These are phyloP conservation scores for Scaeva pyrastri DNA, from an alignment of 2,888 invertebrate genomes.

Conservation along the genomic window DNA sequence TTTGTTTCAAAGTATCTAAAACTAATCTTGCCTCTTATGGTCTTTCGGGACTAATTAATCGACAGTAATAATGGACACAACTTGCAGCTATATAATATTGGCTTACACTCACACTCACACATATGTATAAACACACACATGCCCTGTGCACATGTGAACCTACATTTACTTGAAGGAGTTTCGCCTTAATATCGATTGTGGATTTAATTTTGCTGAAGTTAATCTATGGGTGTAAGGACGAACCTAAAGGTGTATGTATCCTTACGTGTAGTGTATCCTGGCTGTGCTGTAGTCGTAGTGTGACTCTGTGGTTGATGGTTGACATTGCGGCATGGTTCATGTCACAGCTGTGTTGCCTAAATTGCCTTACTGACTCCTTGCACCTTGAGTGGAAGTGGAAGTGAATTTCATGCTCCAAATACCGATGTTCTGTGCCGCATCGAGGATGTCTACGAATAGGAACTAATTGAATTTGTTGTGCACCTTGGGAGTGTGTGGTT, in stretches of 20 bases:
- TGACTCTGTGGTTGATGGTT: slow-evolving; percentile 34
- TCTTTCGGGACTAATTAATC: slow-evolving; percentile 68
- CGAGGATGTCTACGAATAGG: slow-evolving; percentile 19
- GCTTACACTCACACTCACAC: too few relatives aligned
- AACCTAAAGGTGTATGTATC: neutral
- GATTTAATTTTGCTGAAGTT: slow-evolving; percentile 18
- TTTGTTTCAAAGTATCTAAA: slow-evolving; percentile 46
- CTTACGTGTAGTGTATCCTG: neutral
- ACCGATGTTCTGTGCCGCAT: slow-evolving; percentile 31
- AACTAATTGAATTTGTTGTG: slow-evolving; percentile 68
- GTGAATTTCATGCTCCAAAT: slow-evolving; percentile 67
- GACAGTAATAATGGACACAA: slow-evolving; percentile 45
- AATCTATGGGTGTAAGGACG: slow-evolving; percentile 2
- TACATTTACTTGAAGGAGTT: neutral
- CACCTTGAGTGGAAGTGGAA: slow-evolving; percentile 57
- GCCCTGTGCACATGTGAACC: neutral
- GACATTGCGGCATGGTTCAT: slow-evolving; percentile 32
- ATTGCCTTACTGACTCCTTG: slow-evolving; percentile 54
- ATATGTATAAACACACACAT: neutral
- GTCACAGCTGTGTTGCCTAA: slow-evolving; percentile 25
- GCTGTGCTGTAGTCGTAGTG: too few relatives aligned
- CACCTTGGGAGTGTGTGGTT: slow-evolving; percentile 23
- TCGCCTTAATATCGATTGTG: slow-evolving; percentile 17
- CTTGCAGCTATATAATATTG: neutral
- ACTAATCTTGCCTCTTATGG: slow-evolving; percentile 51